Evolutionary conservation across 1,140 invertebrate species (phyloP), one percentile per base, ranked within the genome.

Genomic region (Euura lappo): DNA sequence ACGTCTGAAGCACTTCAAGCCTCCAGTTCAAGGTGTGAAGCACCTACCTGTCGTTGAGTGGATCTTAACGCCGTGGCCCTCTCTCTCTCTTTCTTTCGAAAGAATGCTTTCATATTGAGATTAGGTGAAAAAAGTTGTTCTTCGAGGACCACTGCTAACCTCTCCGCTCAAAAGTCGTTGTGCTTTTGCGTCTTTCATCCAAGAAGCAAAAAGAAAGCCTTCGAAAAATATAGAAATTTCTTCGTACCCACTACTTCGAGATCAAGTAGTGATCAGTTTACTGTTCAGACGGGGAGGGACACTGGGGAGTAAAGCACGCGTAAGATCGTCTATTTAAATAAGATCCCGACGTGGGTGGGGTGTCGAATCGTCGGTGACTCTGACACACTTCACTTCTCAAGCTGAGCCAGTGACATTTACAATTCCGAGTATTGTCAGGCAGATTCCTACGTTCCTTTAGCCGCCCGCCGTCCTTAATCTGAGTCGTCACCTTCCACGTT

Each of bases 241-340:
- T 28, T 28, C 28, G 28, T 28, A 28, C 1, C 28, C 28, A 28
- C 28, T 28, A 28, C 28, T 28, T 60, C 51, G 51, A 60, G 51
- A 11, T 60, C 13, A 60, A 60, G 5, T 60, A 60, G 51, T 60
- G 51, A 60, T 11, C 13, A 60, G 51, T 60, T 60, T 60, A 11
- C 51, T 6, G 51, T 2, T 28, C 0, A 28, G 28, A 28, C 28
- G 51, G 51, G 2, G 51, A 60, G 10, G 51, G 13, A 60, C 10
- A 5, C 6, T 60, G 51, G 51, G 4, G 8, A 60, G 51, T 60
- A 60, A 60, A 60, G 51, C 51, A 60, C 51, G 51, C 51, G 51
- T 60, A 60, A 60, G 51, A 60, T 60, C 51, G 51, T 60, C 51
- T n/a, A 60, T 60, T 60, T 60, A 6, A 60, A 60, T 60, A 60